phyloP scores from a whole-genome alignment of 2,797 vertebrate genomes.

The Chaetodon trifasciatus region DNA sequence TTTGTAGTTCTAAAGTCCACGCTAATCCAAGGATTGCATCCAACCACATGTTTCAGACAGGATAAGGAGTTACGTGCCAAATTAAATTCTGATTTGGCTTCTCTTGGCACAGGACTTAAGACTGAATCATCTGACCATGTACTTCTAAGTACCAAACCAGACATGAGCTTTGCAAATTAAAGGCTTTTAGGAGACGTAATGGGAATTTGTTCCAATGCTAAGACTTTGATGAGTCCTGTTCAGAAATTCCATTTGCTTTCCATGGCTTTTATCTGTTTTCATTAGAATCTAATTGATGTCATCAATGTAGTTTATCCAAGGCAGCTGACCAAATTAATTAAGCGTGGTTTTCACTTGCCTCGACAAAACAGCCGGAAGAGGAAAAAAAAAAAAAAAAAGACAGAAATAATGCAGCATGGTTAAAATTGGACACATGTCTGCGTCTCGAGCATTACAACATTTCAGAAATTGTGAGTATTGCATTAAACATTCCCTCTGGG shows the following conservation, averaged over 20 bases:
- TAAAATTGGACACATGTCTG: slow-evolving; percentile 65
- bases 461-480: slow-evolving; percentile 66
- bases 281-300: slow-evolving; percentile 86
- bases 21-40: slow-evolving; percentile 86
- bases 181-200: slow-evolving; percentile 79
- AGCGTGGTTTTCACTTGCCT: slow-evolving; percentile 58
- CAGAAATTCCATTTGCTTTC: slow-evolving; percentile 80
- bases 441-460: slow-evolving; percentile 59
- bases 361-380: slow-evolving; percentile 45
- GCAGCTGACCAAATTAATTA: slow-evolving; percentile 85
- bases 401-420: slow-evolving; percentile 47
- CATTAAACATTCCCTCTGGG: slow-evolving; percentile 75
- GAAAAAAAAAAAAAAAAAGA: slow-evolving; percentile 6
- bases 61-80: slow-evolving; percentile 82
- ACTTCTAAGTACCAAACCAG: slow-evolving; percentile 83
- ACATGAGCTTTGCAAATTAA: slow-evolving; percentile 85
- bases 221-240: slow-evolving; percentile 82
- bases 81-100: slow-evolving; percentile 84
- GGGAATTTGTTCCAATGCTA: slow-evolving; percentile 80
- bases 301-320: slow-evolving; percentile 82
- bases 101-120: slow-evolving; percentile 74
- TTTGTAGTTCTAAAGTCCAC: slow-evolving; percentile 75
- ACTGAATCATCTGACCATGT: slow-evolving; percentile 83
- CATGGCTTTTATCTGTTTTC: slow-evolving; percentile 78
- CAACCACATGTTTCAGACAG: slow-evolving; percentile 80